phyloP scores from a whole-genome alignment of 2,113 vertebrate species.

The Seriola aureovittata region DNA sequence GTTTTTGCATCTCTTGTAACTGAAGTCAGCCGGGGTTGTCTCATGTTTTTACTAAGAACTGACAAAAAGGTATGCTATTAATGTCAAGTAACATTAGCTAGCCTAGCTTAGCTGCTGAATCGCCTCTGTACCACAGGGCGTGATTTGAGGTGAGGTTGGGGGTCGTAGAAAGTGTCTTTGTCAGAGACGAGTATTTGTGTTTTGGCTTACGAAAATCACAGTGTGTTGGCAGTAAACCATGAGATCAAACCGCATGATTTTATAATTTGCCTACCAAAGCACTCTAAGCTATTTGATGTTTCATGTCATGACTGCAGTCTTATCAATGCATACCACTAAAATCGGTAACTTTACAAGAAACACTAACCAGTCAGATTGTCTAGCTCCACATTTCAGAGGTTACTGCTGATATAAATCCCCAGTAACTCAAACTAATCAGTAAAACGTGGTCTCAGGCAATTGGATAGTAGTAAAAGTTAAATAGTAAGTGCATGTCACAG shows the following conservation, averaged over 20 bases:
- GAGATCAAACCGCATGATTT: rapidly evolving
- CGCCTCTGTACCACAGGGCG: conserved; percentile 63
- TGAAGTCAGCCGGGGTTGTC: conserved; percentile 24
- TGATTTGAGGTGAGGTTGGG: conserved; percentile 75
- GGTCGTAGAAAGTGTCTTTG: conserved; percentile 66
- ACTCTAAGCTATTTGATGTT: conserved; percentile 10
- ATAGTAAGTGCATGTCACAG: neutral
- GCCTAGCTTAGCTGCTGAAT: conserved; percentile 66
- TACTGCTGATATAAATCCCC: neutral
- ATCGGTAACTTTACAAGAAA: neutral
- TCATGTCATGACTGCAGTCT: neutral
- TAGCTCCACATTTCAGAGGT: neutral
- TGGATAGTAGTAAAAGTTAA: neutral
- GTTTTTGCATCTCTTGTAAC: conserved; percentile 5
- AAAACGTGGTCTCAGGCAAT: neutral
- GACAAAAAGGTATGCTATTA: conserved; percentile 62
- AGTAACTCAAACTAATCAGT: neutral
- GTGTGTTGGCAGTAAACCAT: neutral
- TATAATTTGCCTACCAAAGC: neutral
- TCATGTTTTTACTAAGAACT: conserved; percentile 51
- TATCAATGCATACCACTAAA: conserved; percentile 8
- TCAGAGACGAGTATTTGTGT: neutral
- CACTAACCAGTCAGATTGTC: neutral
- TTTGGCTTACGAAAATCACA: neutral
- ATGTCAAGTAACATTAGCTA: conserved; percentile 51